These are phyloP conservation scores for Nansenia antarctica DNA, from an alignment of 2,113 vertebrate genomes.

Conservation along the genomic window DNA sequence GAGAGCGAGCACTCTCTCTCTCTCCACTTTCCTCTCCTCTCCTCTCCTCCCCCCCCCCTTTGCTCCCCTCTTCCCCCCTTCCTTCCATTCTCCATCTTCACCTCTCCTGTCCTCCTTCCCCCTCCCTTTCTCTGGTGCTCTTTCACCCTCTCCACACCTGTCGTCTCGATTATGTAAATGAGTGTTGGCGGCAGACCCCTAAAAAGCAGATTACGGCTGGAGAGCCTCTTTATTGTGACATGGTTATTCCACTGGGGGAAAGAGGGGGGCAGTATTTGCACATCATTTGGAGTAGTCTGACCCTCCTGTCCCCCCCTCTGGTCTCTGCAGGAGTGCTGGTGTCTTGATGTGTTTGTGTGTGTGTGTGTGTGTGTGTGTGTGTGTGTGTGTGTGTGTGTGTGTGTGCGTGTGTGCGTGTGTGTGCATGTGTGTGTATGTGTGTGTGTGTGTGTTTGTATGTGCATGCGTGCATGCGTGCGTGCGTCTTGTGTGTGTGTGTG, in stretches of 20 bases:
- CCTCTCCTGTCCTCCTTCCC: constrained; percentile 18
- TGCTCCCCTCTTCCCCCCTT: constrained; percentile 44
- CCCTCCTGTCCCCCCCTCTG: constrained; percentile 2
- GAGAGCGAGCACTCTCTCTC: constrained; percentile 15
- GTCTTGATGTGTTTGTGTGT: constrained; percentile 32
- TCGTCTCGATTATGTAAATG: constrained; percentile 91
- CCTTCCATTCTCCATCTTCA: constrained; percentile 10
- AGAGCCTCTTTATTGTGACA: constrained; percentile 76
- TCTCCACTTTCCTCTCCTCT: constrained; percentile 1
- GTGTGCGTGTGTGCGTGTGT: constrained; percentile 13
- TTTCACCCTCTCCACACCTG: constrained; percentile 82
- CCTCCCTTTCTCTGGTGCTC: constrained; percentile 43
- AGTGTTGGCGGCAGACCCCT: constrained; percentile 71
- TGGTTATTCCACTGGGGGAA: constrained; percentile 73
- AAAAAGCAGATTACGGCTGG: constrained; percentile 79
- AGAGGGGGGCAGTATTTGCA: constrained; percentile 57
- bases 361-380: constrained; percentile 13
- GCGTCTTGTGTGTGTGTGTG: neutral
- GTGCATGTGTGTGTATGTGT: neutral
- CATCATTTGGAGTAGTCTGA: neutral
- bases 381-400: constrained; percentile 20
- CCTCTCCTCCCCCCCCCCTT: constrained; percentile 23
- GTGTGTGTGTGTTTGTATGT: constrained; percentile 1
- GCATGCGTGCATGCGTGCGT: constrained; percentile 3
- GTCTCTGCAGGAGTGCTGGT: constrained; percentile 28